These are phyloP conservation scores for Turdus rufiventris DNA, from an alignment of 2,113 vertebrate species.

Conservation along the genomic window DNA sequence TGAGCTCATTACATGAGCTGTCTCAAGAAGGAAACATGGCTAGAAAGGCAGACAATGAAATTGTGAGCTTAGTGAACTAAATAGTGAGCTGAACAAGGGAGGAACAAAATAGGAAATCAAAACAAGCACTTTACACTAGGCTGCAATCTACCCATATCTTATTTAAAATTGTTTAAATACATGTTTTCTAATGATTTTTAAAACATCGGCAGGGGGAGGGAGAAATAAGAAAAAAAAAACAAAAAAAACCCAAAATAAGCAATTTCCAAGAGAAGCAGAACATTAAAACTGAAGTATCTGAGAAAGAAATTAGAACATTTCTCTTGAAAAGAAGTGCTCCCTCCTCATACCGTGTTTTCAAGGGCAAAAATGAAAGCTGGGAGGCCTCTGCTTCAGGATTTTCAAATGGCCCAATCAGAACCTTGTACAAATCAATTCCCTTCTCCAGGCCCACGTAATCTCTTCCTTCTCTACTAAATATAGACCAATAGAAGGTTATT, in stretches of 20 bases:
- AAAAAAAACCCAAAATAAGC: not conserved
- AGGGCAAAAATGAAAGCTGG: not conserved
- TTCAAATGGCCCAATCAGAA: not conserved
- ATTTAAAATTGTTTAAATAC: not conserved
- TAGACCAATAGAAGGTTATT: not conserved
- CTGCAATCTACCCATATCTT: fast-evolving
- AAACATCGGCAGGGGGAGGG: fast-evolving
- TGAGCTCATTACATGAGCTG: not conserved
- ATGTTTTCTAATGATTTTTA: not conserved
- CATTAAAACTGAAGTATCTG: too few relatives aligned
- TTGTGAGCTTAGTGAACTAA: not conserved
- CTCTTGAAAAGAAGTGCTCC: not conserved
- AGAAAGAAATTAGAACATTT: not conserved
- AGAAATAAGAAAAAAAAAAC: not conserved
- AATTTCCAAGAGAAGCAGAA: not conserved
- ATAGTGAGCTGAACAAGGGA: not conserved
- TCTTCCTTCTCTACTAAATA: not conserved
- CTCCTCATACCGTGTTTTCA: fast-evolving
- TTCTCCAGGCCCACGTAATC: fast-evolving
- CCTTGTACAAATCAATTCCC: not conserved
- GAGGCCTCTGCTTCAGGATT: not conserved
- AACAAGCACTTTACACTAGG: not conserved
- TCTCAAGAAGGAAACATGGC: not conserved
- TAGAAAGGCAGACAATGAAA: not conserved
- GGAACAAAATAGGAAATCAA: not conserved